These are phyloP conservation scores for Archocentrus centrarchus DNA, from an alignment of 2,113 vertebrate species.

Conservation along the genomic window DNA sequence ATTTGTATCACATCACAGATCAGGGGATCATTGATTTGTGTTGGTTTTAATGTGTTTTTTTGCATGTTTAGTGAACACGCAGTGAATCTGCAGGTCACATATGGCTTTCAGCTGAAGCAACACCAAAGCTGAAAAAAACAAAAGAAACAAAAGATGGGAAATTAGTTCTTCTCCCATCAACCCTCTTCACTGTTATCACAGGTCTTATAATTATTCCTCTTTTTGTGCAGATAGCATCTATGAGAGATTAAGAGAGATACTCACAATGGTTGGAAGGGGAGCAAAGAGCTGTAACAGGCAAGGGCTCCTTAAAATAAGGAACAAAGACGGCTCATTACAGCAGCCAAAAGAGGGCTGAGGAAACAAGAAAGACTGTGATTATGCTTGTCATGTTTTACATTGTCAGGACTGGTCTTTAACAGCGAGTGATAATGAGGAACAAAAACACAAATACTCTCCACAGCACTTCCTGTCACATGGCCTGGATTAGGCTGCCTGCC, in stretches of 20 bases:
- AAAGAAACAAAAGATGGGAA: conserved; percentile 57
- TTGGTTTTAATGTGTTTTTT: neutral
- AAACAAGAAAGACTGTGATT: conserved; percentile 36
- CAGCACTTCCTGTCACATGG: conserved; percentile 24
- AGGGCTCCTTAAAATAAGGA: conserved; percentile 31
- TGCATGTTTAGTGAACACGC: neutral
- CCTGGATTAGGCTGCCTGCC: neutral
- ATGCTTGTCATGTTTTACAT: conserved; percentile 17
- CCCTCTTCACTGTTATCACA: neutral
- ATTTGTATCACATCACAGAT: neutral
- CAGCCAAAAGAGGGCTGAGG: conserved; percentile 15
- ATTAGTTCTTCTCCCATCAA: conserved; percentile 41
- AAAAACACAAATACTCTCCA: neutral
- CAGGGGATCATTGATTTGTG: neutral
- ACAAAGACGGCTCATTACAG: conserved; percentile 54
- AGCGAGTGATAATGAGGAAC: conserved; percentile 26
- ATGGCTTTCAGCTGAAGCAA: neutral
- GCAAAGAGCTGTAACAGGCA: neutral
- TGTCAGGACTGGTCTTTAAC: conserved; percentile 7
- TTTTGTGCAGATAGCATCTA: conserved; percentile 1
- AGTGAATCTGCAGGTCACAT: neutral
- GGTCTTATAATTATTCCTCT: conserved; percentile 27
- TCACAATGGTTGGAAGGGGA: neutral
- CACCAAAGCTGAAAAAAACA: neutral
- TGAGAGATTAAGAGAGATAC: neutral